Evolutionary conservation across 2,888 invertebrate species (phyloP).

Genomic region (Peribatodes rhomboidaria): DNA sequence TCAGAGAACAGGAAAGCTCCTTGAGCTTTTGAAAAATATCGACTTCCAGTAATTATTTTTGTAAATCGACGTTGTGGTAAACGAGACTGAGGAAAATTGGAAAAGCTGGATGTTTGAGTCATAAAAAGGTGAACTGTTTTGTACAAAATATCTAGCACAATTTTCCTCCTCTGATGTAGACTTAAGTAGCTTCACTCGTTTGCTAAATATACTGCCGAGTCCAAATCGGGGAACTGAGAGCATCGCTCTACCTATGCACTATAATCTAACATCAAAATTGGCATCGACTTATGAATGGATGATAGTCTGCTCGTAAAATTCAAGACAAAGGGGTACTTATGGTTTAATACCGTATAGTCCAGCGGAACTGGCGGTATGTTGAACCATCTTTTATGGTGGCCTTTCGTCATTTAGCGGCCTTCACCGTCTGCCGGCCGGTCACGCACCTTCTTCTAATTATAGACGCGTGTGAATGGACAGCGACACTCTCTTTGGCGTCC

Average conservation of each 20-base stretch:
- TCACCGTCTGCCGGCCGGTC: conserved; percentile 67
- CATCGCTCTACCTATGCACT: conserved; percentile 18
- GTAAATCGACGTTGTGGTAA: conserved; percentile 12
- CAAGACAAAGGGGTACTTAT: conserved; percentile 34
- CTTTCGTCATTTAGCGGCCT: conserved; percentile 56
- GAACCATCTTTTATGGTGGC: conserved; percentile 43
- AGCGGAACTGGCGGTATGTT: conserved; percentile 47
- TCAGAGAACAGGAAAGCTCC: conserved; percentile 18
- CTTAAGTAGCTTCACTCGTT: neutral
- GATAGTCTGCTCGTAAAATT: conserved; percentile 43
- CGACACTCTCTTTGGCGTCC: conserved; percentile 43
- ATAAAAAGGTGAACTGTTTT: conserved; percentile 17
- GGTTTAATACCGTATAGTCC: conserved; percentile 38
- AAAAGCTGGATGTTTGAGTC: conserved; percentile 31
- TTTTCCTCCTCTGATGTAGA: conserved; percentile 12
- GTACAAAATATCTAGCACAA: conserved; percentile 1
- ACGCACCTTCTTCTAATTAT: conserved; percentile 69
- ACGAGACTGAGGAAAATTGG: conserved; percentile 24
- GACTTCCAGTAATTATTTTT: conserved; percentile 22
- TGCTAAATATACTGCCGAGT: neutral
- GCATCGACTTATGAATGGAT: conserved; percentile 38
- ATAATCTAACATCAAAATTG: conserved; percentile 20
- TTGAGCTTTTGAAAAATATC: conserved; percentile 20
- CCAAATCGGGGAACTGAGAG: conserved; percentile 10
- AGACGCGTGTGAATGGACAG: conserved; percentile 58